Conservation (phyloP, 2,888 invertebrate species). For the Lymantria monacha region DNA sequence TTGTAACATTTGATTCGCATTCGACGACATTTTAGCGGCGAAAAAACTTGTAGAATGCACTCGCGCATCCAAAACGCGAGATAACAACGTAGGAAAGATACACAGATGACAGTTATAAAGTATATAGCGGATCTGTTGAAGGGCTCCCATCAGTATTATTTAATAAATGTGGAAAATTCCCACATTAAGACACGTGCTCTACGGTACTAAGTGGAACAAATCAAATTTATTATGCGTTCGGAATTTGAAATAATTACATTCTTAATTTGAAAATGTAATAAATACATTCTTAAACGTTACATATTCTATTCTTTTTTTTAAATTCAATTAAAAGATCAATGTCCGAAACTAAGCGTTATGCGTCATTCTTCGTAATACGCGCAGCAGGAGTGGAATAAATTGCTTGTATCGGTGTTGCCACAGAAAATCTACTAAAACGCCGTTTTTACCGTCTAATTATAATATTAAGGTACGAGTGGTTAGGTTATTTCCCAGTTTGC, state of each 20-base stretch:
- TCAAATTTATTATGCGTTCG: slow-evolving; percentile 16
- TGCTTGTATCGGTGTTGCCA: no score
- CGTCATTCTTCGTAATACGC: no score
- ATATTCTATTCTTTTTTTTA: not conserved
- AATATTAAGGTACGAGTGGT: no score
- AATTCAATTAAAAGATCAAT: not conserved
- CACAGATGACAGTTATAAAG: slow-evolving; percentile 46
- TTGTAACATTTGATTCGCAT: no score
- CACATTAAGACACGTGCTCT: slow-evolving; percentile 13
- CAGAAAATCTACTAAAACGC: no score
- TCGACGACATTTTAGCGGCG: slow-evolving; percentile 41
- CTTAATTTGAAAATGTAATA: not conserved
- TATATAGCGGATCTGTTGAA: slow-evolving; percentile 24
- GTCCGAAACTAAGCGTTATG: not conserved
- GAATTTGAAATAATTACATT: not conserved
- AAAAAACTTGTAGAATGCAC: slow-evolving; percentile 44
- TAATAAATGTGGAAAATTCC: slow-evolving; percentile 18
- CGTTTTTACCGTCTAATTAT: no score
- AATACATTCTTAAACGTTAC: slow-evolving; percentile 6
- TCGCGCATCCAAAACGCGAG: slow-evolving; percentile 33
- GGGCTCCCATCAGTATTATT: slow-evolving; percentile 20
- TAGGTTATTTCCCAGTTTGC: no score
- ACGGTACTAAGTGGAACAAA: slow-evolving; percentile 19
- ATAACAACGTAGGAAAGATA: slow-evolving; percentile 50
- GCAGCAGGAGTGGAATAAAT: no score